These are phyloP conservation scores for Tragelaphus imberbis DNA, from an alignment of 2,113 vertebrate genomes.

Conservation along the genomic window DNA sequence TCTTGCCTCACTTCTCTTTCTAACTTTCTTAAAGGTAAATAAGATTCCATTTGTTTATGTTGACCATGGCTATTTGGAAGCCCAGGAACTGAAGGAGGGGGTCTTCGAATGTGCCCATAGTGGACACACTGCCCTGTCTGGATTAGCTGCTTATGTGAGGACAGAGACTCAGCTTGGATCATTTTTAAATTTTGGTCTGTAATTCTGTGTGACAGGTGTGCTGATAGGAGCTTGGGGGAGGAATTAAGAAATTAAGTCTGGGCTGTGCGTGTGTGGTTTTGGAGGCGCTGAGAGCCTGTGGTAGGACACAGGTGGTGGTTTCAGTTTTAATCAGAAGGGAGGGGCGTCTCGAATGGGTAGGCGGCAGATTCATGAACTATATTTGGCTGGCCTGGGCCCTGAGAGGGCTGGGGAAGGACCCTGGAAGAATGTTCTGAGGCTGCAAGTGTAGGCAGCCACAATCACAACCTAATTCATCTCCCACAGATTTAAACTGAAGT, in stretches of 20 bases:
- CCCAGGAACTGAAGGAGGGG: neutral
- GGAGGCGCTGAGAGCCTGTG: neutral
- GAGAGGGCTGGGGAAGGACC: neutral
- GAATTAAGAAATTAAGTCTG: neutral
- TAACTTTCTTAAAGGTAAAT: neutral
- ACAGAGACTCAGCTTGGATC: neutral
- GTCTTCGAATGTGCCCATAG: neutral
- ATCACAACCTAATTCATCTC: neutral
- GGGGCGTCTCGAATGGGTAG: neutral
- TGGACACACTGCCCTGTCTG: neutral
- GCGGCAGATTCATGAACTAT: slow-evolving; percentile 6
- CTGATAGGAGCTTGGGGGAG: neutral
- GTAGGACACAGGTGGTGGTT: slow-evolving; percentile 59
- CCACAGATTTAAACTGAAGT: neutral
- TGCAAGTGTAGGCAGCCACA: neutral
- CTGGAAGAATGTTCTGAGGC: neutral
- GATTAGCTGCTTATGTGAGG: neutral
- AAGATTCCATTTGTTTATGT: neutral
- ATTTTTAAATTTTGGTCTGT: neutral
- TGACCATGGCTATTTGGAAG: neutral
- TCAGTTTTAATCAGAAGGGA: slow-evolving; percentile 57
- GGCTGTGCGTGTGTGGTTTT: neutral
- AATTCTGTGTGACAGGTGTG: neutral
- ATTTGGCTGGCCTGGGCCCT: slow-evolving; percentile 1
- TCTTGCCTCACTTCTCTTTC: neutral